phyloP scores from a whole-genome alignment of 2,113 vertebrate species.

The Hyaena hyaena region DNA sequence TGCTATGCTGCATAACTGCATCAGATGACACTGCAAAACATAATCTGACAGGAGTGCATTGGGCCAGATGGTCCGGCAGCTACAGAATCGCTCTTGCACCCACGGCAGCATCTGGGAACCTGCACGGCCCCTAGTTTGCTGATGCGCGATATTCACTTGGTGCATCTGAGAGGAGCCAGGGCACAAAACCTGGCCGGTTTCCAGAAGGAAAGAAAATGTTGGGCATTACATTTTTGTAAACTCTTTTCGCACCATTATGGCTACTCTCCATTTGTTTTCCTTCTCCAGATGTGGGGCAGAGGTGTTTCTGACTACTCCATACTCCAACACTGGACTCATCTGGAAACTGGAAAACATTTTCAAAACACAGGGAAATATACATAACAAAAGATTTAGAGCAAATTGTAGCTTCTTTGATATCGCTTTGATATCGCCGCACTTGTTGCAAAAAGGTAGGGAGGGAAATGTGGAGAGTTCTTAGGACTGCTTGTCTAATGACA shows the following conservation, averaged over 20 bases:
- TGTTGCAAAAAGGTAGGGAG: not conserved
- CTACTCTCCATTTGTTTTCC: conserved; percentile 36
- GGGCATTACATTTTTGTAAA: not conserved
- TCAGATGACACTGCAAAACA: conserved; percentile 76
- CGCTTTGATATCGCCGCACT: not conserved
- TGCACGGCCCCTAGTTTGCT: conserved; percentile 64
- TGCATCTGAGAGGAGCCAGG: conserved; percentile 60
- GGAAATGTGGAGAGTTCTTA: not conserved
- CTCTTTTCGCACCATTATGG: conserved; percentile 26
- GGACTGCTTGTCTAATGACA: not conserved
- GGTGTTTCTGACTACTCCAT: not conserved
- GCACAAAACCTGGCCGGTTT: conserved; percentile 12
- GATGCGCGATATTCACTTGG: conserved; percentile 63
- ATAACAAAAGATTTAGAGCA: not conserved
- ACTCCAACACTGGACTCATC: not conserved
- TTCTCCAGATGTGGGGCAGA: not conserved
- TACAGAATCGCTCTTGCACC: conserved; percentile 59
- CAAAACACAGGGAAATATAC: not conserved
- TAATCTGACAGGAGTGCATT: conserved; percentile 71
- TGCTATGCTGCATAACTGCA: conserved; percentile 41
- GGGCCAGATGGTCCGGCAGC: conserved; percentile 79
- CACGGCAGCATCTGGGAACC: conserved; percentile 74
- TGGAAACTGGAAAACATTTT: conserved; percentile 22
- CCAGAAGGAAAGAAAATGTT: conserved; percentile 40
- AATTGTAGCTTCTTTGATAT: not conserved